Conservation (phyloP, 2,888 invertebrate species). For the Ichneumon xanthorius region DNA sequence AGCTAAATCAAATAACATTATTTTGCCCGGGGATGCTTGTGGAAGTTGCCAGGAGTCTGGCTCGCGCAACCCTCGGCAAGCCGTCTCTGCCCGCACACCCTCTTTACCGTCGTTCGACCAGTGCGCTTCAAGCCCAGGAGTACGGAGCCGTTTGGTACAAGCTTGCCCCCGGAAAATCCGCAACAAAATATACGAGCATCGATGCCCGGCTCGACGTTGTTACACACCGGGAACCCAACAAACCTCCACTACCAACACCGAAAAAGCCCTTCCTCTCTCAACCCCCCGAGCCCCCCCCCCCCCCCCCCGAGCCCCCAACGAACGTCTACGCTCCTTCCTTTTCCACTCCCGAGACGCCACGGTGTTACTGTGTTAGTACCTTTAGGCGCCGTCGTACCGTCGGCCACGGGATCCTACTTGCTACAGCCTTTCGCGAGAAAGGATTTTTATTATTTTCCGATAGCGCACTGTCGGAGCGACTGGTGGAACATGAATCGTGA, state of each 20-base stretch:
- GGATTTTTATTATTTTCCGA: conserved; percentile 78
- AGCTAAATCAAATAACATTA: conserved; percentile 74
- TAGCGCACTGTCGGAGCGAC: conserved; percentile 59
- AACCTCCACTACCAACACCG: conserved; percentile 29
- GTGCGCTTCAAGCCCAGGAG: conserved; percentile 20
- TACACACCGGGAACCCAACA: conserved; percentile 54
- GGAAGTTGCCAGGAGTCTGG: conserved; percentile 49
- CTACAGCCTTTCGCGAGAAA: conserved; percentile 58
- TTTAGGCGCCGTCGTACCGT: conserved; percentile 22
- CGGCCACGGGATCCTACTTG: conserved; percentile 23
- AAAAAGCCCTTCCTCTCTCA: background rate
- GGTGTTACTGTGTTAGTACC: conserved; percentile 44
- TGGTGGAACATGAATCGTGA: background rate
- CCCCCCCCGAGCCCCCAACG: background rate
- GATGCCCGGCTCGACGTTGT: conserved; percentile 62
- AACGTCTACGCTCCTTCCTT: conserved; percentile 3
- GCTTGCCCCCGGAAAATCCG: conserved; percentile 69
- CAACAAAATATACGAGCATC: conserved; percentile 72
- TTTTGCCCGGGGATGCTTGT: conserved; percentile 68
- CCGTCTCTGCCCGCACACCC: conserved; percentile 29
- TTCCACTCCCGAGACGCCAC: conserved; percentile 33
- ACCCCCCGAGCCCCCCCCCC: background rate
- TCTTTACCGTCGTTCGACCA: conserved; percentile 38
- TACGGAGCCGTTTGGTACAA: conserved; percentile 38
- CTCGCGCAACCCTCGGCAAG: conserved; percentile 19